Evolutionary conservation across 2,888 invertebrate genomes (phyloP).

Genomic region (Xylota segnis): DNA sequence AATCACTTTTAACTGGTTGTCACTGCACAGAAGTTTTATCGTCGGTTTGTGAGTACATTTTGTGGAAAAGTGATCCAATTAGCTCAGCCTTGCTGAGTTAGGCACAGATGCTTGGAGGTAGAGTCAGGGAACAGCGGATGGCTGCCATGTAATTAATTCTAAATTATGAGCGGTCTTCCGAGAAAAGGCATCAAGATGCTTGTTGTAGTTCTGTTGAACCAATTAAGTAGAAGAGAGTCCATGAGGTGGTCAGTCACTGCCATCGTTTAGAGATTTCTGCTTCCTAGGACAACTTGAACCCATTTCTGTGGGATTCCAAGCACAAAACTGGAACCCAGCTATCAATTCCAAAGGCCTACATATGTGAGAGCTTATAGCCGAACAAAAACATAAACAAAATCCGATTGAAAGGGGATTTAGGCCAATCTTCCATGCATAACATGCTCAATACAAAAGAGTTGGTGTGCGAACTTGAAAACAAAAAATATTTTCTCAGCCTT

Average conservation of each 20-base stretch:
- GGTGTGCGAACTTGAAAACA: constrained; percentile 34
- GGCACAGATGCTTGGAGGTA: background rate
- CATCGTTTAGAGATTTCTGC: too few relatives aligned
- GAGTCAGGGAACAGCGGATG: background rate
- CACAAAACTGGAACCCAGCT: too few relatives aligned
- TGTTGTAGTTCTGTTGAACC: background rate
- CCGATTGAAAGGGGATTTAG: too few relatives aligned
- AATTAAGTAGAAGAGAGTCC: too few relatives aligned
- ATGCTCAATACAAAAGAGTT: constrained; percentile 27
- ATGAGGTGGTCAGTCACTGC: too few relatives aligned
- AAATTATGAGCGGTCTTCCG: background rate
- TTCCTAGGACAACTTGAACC: background rate
- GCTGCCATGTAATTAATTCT: background rate
- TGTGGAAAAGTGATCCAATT: constrained; percentile 4
- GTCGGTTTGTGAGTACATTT: background rate
- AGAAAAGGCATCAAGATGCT: background rate
- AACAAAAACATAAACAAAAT: too few relatives aligned
- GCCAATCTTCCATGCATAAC: too few relatives aligned
- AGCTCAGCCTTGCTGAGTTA: background rate
- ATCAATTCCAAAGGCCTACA: too few relatives aligned
- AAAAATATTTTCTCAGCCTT: background rate
- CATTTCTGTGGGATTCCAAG: too few relatives aligned
- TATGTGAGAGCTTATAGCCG: too few relatives aligned
- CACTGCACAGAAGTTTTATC: background rate
- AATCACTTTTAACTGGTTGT: constrained; percentile 21